Conservation (phyloP, 2,888 invertebrate species). For the Patella caerulea region DNA sequence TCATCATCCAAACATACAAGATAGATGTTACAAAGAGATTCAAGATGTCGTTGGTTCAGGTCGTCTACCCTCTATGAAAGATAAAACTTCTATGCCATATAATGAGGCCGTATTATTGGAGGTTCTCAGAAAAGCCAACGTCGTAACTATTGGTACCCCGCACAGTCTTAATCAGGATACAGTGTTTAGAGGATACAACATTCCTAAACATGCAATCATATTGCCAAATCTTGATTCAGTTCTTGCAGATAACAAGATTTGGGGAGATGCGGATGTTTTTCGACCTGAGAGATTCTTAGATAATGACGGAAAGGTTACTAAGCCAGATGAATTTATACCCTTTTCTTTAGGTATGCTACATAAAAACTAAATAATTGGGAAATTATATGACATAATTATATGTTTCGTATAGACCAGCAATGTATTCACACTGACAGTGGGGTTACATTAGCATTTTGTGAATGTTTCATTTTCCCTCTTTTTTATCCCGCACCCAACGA, state of each 20-base stretch:
- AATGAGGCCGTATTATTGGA: slow-evolving; percentile 61
- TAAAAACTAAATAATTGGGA: too few species aligned
- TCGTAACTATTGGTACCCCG: slow-evolving; percentile 47
- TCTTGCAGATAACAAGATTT: slow-evolving; percentile 44
- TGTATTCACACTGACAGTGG: too few species aligned
- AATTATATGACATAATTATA: too few species aligned
- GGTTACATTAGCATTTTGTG: too few species aligned
- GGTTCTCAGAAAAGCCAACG: slow-evolving; percentile 46
- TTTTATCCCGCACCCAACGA: too few species aligned
- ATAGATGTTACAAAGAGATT: slow-evolving; percentile 43
- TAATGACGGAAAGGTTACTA: slow-evolving; percentile 27
- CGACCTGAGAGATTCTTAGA: slow-evolving; percentile 56
- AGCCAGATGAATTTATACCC: slow-evolving; percentile 38
- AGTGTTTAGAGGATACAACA: slow-evolving; percentile 51
- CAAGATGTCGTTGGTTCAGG: slow-evolving; percentile 64
- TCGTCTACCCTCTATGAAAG: slow-evolving; percentile 39
- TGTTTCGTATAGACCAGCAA: too few species aligned
- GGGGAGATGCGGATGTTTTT: slow-evolving; percentile 50
- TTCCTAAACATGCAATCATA: slow-evolving; percentile 54
- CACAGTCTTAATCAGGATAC: slow-evolving; percentile 52
- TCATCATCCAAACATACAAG: slow-evolving; percentile 78
- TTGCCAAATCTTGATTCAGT: slow-evolving; percentile 51
- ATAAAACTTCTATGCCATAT: slow-evolving; percentile 44
- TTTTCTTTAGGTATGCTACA: slow-evolving; percentile 41
- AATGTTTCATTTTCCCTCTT: too few species aligned